A percentile compares a stretch with the other conserved stretches of the same genome.
Evolutionary conservation across 2,797 vertebrate genomes (phyloP).

Genomic region (Melopsittacus undulatus): DNA sequence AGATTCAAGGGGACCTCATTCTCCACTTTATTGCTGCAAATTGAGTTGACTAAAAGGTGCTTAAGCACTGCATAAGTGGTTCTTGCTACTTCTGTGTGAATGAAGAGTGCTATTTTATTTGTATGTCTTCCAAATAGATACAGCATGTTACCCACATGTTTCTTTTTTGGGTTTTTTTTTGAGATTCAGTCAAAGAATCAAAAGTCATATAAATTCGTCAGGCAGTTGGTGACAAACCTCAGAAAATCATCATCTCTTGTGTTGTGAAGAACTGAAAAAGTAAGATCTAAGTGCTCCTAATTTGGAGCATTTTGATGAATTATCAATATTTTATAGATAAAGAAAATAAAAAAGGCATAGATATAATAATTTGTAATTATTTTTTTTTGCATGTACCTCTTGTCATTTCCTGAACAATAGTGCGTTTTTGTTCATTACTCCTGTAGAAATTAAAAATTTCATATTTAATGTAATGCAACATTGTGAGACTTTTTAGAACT

Average conservation of each 20-base stretch:
- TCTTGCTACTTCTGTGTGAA: neutral
- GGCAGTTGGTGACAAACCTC: neutral
- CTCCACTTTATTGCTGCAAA: neutral
- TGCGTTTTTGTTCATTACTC: neutral
- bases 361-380: neutral
- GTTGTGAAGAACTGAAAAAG: neutral
- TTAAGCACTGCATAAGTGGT: neutral
- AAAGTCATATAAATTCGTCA: neutral
- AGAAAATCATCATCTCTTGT: neutral
- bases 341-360: neutral
- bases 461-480: neutral
- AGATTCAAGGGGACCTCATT: neutral
- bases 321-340: neutral
- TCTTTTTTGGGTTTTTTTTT: neutral
- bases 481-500: neutral
- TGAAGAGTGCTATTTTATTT: constrained; percentile 1
- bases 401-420: neutral
- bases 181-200: neutral
- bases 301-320: neutral
- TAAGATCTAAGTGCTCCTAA: neutral
- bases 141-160: neutral
- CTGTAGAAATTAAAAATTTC: neutral
- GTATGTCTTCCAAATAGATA: neutral
- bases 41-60: neutral
- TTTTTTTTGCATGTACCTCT: neutral